phyloP scores from a whole-genome alignment of 2,113 vertebrate genomes.

The Ardeotis arabs region DNA sequence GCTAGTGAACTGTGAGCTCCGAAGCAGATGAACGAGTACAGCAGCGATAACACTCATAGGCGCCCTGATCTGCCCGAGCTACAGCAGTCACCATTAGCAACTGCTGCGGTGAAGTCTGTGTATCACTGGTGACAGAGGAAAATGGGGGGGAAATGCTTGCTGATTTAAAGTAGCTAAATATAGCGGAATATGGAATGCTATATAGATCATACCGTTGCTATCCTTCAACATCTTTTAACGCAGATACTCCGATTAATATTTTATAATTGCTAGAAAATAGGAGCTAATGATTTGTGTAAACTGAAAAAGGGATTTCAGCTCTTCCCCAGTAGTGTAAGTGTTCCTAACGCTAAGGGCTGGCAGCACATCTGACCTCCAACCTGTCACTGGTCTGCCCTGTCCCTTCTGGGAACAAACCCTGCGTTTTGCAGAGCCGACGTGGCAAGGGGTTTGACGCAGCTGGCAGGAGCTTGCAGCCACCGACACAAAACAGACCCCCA shows the following conservation, averaged over 20 bases:
- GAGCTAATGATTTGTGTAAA: background rate
- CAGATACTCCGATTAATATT: background rate
- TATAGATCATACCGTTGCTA: background rate
- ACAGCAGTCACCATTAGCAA: conserved; percentile 22
- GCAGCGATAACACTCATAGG: background rate
- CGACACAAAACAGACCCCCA: background rate
- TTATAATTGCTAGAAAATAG: background rate
- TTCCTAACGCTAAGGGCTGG: background rate
- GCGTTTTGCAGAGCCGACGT: background rate
- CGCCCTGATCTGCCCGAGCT: background rate
- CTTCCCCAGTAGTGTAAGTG: background rate
- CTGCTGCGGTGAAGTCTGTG: rapidly evolving
- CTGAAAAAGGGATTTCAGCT: background rate
- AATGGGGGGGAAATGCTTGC: background rate
- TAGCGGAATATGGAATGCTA: background rate
- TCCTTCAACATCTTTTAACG: background rate
- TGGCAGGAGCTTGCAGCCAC: background rate
- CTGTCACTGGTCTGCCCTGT: background rate
- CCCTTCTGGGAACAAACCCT: background rate
- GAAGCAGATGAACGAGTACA: background rate
- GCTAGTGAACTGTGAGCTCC: background rate
- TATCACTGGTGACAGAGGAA: background rate
- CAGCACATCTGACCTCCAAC: background rate
- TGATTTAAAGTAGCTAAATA: background rate
- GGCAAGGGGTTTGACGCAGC: background rate